These are phyloP conservation scores for Drosophila trapezifrons DNA, from an alignment of 1,140 invertebrate genomes.

Conservation along the genomic window DNA sequence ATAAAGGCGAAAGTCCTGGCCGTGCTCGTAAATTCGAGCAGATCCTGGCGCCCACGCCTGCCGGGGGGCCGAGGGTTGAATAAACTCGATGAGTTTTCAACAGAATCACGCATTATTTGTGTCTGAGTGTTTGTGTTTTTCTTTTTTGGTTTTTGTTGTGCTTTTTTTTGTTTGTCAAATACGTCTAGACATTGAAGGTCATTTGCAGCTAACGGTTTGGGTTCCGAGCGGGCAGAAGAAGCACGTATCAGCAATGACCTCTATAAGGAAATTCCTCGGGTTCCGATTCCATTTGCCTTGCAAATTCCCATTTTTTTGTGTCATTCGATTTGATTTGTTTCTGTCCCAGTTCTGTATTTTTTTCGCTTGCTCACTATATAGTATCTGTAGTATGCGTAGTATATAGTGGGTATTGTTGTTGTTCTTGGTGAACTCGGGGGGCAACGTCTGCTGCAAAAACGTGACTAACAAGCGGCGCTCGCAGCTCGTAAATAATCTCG, in stretches of 20 bases:
- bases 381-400: conserved; percentile 4
- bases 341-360: conserved; percentile 20
- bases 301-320: conserved; percentile 58
- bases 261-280: conserved; percentile 51
- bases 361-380: not conserved
- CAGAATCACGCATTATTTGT: conserved; percentile 70
- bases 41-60: not conserved
- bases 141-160: conserved; percentile 29
- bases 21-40: conserved; percentile 9
- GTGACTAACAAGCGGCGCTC: conserved; percentile 59
- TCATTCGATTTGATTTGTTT: conserved; percentile 56
- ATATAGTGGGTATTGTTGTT: conserved; percentile 9
- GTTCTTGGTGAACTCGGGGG: conserved; percentile 23
- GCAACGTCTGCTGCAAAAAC: conserved; percentile 52
- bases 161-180: conserved; percentile 73
- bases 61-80: conserved; percentile 62
- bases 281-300: conserved; percentile 55
- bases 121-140: conserved; percentile 39
- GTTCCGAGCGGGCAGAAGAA: not conserved
- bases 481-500: conserved; percentile 53
- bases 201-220: conserved; percentile 56
- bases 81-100: conserved; percentile 63
- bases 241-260: conserved; percentile 32
- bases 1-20: conserved; percentile 44
- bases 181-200: conserved; percentile 78